These are phyloP conservation scores for Phyllotreta cruciferae DNA, from an alignment of 2,888 invertebrate species.

Conservation along the genomic window DNA sequence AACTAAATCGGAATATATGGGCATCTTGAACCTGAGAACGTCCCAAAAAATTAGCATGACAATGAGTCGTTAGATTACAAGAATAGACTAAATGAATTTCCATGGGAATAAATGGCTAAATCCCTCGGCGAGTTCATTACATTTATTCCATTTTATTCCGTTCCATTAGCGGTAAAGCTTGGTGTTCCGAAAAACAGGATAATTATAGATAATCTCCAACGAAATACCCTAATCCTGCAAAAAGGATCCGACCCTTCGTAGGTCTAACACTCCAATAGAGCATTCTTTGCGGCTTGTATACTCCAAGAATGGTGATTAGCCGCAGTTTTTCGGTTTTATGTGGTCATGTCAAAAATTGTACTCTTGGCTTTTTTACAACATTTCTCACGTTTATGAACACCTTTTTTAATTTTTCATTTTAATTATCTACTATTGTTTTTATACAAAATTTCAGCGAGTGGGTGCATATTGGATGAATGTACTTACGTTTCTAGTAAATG, in stretches of 20 bases:
- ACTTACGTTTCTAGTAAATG: too few species aligned
- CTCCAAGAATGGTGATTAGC: slow-evolving; percentile 26
- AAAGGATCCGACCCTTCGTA: slow-evolving; percentile 31
- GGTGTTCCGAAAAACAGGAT: slow-evolving; percentile 31
- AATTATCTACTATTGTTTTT: too few species aligned
- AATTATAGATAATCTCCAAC: slow-evolving; percentile 30
- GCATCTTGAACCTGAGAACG: background rate
- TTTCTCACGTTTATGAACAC: too few species aligned
- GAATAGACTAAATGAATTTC: slow-evolving; percentile 6
- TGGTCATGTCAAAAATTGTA: slow-evolving; percentile 6
- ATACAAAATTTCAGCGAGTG: too few species aligned
- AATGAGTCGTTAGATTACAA: background rate
- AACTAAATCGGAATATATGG: background rate
- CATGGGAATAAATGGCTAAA: slow-evolving; percentile 14
- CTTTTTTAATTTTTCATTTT: too few species aligned
- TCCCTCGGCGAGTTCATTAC: slow-evolving; percentile 20
- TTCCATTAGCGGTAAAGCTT: slow-evolving; percentile 30
- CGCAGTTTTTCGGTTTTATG: slow-evolving; percentile 11
- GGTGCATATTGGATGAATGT: too few species aligned
- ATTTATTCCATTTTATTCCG: slow-evolving; percentile 24
- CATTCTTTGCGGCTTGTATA: slow-evolving; percentile 27
- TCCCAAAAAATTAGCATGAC: slow-evolving; percentile 8
- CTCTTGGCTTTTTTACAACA: too few species aligned
- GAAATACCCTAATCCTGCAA: slow-evolving; percentile 31
- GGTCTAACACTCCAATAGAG: slow-evolving; percentile 20